Conservation (phyloP, 2,113 vertebrate species). For the Sceloporus undulatus region DNA sequence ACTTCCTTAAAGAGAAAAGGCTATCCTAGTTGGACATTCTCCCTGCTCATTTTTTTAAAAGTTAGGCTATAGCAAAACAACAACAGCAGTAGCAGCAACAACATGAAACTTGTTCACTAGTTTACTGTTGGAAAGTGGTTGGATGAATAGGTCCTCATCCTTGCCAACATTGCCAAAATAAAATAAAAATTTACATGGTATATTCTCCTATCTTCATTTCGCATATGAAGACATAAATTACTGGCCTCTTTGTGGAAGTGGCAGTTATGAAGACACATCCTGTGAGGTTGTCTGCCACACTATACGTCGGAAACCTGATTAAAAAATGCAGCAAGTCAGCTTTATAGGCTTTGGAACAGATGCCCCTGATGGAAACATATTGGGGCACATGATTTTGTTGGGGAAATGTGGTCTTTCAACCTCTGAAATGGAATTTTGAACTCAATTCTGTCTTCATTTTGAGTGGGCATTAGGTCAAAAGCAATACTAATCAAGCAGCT, state of each 20-base stretch:
- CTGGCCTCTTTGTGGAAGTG: not conserved
- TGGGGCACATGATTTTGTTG: slow-evolving; percentile 25
- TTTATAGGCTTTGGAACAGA: not conserved
- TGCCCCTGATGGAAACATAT: slow-evolving; percentile 25
- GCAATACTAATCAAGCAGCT: slow-evolving; percentile 54
- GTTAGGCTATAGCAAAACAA: too few species aligned
- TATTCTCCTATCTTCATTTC: not conserved
- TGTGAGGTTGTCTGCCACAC: not conserved
- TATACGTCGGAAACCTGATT: not conserved
- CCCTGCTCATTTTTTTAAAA: too few species aligned
- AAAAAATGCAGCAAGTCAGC: slow-evolving; percentile 1
- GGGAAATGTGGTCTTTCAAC: slow-evolving; percentile 47
- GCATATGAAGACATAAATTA: not conserved
- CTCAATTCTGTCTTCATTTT: slow-evolving; percentile 64
- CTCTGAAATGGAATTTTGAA: slow-evolving; percentile 56
- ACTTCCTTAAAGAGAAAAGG: too few species aligned
- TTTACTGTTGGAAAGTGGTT: not conserved
- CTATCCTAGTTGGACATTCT: too few species aligned
- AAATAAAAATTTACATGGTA: not conserved
- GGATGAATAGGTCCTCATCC: too few species aligned
- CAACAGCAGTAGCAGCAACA: too few species aligned
- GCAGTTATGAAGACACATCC: not conserved
- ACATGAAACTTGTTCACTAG: not conserved
- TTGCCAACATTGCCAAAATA: not conserved
- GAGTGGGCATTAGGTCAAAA: slow-evolving; percentile 52